Evolutionary conservation across 2,797 vertebrate species (phyloP), one percentile per base, ranked within the genome.

Genomic region (Macroramphosus scolopax): DNA sequence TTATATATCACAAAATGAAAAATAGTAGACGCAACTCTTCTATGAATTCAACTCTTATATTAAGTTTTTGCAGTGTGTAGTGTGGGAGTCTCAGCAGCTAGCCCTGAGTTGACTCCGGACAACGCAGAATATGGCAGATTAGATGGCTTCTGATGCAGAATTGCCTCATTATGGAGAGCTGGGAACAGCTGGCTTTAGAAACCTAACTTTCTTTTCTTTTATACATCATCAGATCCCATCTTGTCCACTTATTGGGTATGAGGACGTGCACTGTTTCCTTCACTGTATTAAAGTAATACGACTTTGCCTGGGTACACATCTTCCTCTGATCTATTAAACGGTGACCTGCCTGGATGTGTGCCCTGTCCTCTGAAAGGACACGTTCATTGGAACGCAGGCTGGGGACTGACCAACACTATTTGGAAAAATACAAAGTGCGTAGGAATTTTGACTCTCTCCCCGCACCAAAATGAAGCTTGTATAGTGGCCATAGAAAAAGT

Each of bases 291-390:
- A 41, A 75, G 74, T 76, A 70, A 83, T 49, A 53, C 63, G 77
- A 63, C 67, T 58, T 54, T 48, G 40, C 68, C 77, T 54, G 64
- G 52, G 72, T 75, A 29, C 42, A 43, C 46, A 30, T 66, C 50
- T 73, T 63, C 26, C 52, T 81, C 69, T 75, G 70, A 73, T 81
- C 65, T 78, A 53, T 77, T 77, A 81, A 80, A 80, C 72, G 67
- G 63, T 55, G 78, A 77, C 70, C 68, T 78, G 30, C 67, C 77
- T 86, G 87, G 82, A 85, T 41, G 52, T 25, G 37, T 63, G 78
- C 81, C 77, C 65, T 71, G 74, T 80, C 72, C 68, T 68, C 78
- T 81, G 70, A 83, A 79, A 78, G 75, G 77, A 77, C 75, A 82
- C 37, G 69, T 58, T 77, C 61, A 75, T 51, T 73, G 73, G 75